A percentile compares a stretch with the other conserved stretches of the same genome.
These are phyloP conservation scores for Danio choprae DNA, from an alignment of 2,797 vertebrate genomes.

Conservation along the genomic window DNA sequence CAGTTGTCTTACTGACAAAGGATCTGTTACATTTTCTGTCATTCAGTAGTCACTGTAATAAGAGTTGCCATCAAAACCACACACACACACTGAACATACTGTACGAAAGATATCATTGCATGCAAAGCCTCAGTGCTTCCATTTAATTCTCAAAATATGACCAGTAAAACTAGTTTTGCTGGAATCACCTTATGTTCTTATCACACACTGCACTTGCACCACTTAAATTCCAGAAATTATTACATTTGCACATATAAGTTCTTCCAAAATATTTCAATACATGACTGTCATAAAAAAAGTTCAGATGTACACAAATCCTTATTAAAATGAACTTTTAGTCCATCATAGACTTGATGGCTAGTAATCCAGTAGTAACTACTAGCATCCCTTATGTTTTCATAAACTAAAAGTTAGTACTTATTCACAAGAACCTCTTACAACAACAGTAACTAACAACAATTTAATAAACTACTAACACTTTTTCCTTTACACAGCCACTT, in stretches of 20 bases:
- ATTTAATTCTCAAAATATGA: neutral
- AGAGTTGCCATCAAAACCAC: neutral
- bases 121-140: neutral
- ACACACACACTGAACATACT: neutral
- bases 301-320: neutral
- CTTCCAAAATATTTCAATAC: neutral
- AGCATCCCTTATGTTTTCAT: too few relatives aligned
- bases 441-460: too few relatives aligned
- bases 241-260: neutral
- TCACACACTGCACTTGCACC: conserved; percentile 3
- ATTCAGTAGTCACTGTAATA: neutral
- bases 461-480: too few relatives aligned
- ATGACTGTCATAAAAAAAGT: neutral
- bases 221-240: neutral
- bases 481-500: too few relatives aligned
- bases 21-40: neutral
- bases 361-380: too few relatives aligned
- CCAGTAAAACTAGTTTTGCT: conserved; percentile 45
- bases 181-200: neutral
- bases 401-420: too few relatives aligned
- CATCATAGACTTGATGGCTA: neutral
- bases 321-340: neutral
- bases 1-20: neutral
- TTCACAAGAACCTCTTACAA: too few relatives aligned
- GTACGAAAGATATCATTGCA: conserved; percentile 1